Evolutionary conservation across 2,113 vertebrate species (phyloP).

Genomic region (Periophthalmodon schlosseri): DNA sequence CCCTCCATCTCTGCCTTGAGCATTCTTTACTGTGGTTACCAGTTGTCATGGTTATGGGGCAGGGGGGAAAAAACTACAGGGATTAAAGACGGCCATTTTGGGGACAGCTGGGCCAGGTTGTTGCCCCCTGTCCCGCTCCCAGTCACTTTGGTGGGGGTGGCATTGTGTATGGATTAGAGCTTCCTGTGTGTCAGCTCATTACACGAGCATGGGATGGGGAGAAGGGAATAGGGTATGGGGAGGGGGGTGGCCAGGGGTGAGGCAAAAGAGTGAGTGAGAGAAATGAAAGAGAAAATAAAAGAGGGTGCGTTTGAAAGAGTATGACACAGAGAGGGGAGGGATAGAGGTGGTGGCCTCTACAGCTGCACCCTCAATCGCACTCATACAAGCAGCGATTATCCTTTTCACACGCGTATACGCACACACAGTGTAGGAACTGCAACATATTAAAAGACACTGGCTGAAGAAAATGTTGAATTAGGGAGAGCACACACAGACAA

Average conservation of each 20-base stretch:
- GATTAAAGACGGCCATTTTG: slow-evolving; percentile 80
- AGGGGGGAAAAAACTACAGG: slow-evolving; percentile 55
- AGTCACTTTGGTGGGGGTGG: slow-evolving; percentile 70
- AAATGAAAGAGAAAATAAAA: slow-evolving; percentile 82
- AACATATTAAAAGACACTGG: slow-evolving; percentile 75
- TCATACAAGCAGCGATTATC: slow-evolving; percentile 74
- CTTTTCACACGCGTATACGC: slow-evolving; percentile 57
- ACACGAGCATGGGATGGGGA: slow-evolving; percentile 59
- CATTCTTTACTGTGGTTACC: slow-evolving; percentile 76
- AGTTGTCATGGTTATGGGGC: slow-evolving; percentile 79
- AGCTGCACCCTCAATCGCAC: slow-evolving; percentile 81
- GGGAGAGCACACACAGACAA: slow-evolving; percentile 67
- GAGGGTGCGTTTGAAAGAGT: slow-evolving; percentile 75
- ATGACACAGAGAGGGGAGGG: slow-evolving; percentile 65
- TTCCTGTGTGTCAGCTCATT: slow-evolving; percentile 83
- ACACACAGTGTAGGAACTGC: slow-evolving; percentile 64
- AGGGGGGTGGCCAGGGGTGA: slow-evolving; percentile 37
- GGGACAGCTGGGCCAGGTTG: slow-evolving; percentile 82
- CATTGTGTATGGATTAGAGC: slow-evolving; percentile 82
- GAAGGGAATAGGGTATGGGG: slow-evolving; percentile 18
- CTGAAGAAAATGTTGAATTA: slow-evolving; percentile 66
- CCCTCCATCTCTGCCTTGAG: slow-evolving; percentile 58
- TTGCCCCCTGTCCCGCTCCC: slow-evolving; percentile 71
- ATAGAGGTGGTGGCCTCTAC: slow-evolving; percentile 66
- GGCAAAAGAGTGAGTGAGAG: slow-evolving; percentile 71